phyloP scores from a whole-genome alignment of 2,797 vertebrate species.

The Platalea minor region DNA sequence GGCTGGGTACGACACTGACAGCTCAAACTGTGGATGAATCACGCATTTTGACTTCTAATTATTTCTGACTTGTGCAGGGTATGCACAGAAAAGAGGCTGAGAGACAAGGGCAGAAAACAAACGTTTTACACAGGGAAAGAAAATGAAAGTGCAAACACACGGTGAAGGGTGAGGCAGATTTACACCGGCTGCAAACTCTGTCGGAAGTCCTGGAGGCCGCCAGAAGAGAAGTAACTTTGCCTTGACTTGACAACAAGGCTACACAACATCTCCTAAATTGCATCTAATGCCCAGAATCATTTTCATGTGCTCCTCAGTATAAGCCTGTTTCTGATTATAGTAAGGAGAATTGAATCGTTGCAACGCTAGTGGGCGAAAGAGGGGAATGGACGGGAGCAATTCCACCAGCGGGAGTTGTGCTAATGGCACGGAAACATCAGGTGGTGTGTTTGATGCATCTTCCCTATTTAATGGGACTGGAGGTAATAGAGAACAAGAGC shows the following conservation, averaged over 20 bases:
- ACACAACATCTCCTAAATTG: neutral
- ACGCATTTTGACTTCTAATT: accelerated
- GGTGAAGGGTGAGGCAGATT: neutral
- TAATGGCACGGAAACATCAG: neutral
- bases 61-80: neutral
- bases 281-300: neutral
- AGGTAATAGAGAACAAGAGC: neutral
- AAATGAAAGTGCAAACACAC: neutral
- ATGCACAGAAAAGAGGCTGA: neutral
- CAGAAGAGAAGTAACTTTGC: neutral
- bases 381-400: neutral
- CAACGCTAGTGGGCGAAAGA: neutral
- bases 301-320: neutral
- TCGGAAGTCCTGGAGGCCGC: neutral
- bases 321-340: neutral
- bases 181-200: neutral
- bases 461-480: neutral
- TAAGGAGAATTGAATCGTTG: neutral
- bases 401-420: neutral
- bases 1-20: too few relatives aligned
- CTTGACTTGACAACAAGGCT: neutral
- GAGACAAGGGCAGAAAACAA: neutral
- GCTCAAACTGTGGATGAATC: neutral
- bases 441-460: neutral
- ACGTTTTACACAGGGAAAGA: neutral